Percentiles rank a stretch among this genome's conserved stretches.
These are phyloP conservation scores for Carlito syrichta DNA, from an alignment of 2,113 vertebrate genomes.

Conservation along the genomic window DNA sequence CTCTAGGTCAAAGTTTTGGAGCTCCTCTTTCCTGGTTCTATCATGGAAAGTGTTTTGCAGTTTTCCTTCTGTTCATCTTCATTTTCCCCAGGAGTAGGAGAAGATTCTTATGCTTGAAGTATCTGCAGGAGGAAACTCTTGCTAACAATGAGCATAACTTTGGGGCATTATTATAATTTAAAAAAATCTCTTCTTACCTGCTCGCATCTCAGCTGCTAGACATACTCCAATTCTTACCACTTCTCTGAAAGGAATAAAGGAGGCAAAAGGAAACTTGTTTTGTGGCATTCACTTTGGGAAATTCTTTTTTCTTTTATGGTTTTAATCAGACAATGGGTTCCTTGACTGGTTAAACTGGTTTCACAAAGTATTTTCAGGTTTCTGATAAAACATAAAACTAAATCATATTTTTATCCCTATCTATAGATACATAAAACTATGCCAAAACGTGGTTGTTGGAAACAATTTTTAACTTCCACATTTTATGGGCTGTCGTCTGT, in stretches of 20 bases:
- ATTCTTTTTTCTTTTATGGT: not conserved
- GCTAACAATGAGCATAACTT: not conserved
- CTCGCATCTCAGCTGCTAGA: not conserved
- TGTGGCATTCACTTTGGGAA: not conserved
- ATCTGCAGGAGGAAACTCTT: not conserved
- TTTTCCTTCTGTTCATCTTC: not conserved
- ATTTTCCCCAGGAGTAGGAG: not conserved
- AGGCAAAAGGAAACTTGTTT: not conserved
- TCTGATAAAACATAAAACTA: not conserved
- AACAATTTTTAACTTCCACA: not conserved
- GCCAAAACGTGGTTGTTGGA: not conserved
- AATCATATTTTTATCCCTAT: not conserved
- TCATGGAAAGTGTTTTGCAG: not conserved
- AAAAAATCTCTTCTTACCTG: not conserved
- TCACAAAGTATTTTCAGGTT: slow-evolving; percentile 10
- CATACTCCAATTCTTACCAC: not conserved
- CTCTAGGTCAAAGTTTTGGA: not conserved
- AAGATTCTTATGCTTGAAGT: not conserved
- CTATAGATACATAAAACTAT: not conserved
- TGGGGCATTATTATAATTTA: not conserved
- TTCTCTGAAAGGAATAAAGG: not conserved
- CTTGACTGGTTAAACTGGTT: not conserved
- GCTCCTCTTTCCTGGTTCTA: not conserved
- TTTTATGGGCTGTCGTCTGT: not conserved
- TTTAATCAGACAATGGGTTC: not conserved